These are phyloP conservation scores for Umimayanthus kanabou DNA, from an alignment of 92 coral and sea anemone genomes.

Conservation along the genomic window DNA sequence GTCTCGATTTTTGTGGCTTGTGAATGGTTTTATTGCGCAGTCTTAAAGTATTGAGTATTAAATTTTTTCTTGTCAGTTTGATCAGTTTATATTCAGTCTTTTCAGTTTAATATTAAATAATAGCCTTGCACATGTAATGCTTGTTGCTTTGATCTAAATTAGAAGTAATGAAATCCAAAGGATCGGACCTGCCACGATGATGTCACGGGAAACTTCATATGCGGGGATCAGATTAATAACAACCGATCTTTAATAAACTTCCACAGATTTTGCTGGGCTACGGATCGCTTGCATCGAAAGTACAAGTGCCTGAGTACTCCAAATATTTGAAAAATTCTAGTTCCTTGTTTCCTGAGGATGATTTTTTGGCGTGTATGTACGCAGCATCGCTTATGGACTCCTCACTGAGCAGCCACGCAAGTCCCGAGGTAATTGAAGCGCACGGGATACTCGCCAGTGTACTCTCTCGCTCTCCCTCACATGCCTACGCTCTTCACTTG, in stretches of 20 bases:
- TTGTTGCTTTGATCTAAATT: too few species aligned
- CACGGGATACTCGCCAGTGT: background rate
- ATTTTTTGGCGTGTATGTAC: background rate
- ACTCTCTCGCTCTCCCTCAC: background rate
- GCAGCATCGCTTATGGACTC: background rate
- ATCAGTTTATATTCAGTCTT: too few species aligned
- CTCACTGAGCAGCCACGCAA: background rate
- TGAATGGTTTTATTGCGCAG: too few species aligned
- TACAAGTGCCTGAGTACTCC: background rate
- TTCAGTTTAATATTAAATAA: too few species aligned
- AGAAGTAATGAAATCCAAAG: too few species aligned
- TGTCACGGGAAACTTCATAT: too few species aligned
- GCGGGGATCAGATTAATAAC: background rate
- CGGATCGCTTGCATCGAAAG: background rate
- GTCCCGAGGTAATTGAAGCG: background rate
- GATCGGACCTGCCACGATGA: too few species aligned
- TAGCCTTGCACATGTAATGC: too few species aligned
- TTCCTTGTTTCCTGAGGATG: slow-evolving; percentile 4
- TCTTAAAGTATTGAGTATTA: too few species aligned
- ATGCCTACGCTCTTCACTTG: background rate
- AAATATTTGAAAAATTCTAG: background rate
- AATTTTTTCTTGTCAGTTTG: too few species aligned
- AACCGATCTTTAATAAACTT: background rate
- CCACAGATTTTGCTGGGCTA: slow-evolving; percentile 4
- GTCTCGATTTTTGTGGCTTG: too few species aligned